Conservation (phyloP, 2,888 invertebrate species). For the Dryobotodes eremita region DNA sequence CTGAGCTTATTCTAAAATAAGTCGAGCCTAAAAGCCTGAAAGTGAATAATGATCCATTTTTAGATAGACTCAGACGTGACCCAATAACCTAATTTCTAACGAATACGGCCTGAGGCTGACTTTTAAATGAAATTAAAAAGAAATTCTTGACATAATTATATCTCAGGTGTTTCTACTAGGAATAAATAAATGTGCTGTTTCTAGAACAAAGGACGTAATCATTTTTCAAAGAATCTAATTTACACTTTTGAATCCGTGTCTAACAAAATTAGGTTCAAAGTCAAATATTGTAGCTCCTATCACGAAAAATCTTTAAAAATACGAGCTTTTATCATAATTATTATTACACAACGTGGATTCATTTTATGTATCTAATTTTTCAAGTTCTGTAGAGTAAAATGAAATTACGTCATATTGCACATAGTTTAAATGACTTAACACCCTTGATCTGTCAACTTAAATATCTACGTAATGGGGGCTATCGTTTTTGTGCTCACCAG, state of each 20-base stretch:
- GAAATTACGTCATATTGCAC: neutral
- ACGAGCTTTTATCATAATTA: neutral
- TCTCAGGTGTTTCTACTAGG: conserved; percentile 13
- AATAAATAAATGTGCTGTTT: conserved; percentile 11
- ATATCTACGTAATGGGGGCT: neutral
- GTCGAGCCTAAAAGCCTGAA: neutral
- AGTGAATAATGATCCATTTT: conserved; percentile 28
- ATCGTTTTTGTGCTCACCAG: too few relatives aligned
- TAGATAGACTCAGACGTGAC: conserved; percentile 8
- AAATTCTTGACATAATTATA: conserved; percentile 3
- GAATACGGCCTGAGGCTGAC: neutral
- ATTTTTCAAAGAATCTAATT: conserved; percentile 8
- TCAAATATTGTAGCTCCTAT: neutral
- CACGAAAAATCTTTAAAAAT: neutral
- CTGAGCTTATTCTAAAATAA: conserved; percentile 4
- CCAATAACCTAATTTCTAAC: conserved; percentile 28
- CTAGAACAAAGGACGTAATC: neutral
- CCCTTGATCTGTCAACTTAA: neutral
- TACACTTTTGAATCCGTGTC: neutral
- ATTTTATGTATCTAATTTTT: neutral
- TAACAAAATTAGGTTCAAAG: neutral
- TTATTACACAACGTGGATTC: too few relatives aligned
- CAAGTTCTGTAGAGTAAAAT: conserved; percentile 1
- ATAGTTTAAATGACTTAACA: neutral
- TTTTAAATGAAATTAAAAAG: conserved; percentile 35